A percentile compares a stretch with the other conserved stretches of the same genome.
phyloP scores from a whole-genome alignment of 2,888 invertebrate genomes.

The Bruchidius siliquastri region DNA sequence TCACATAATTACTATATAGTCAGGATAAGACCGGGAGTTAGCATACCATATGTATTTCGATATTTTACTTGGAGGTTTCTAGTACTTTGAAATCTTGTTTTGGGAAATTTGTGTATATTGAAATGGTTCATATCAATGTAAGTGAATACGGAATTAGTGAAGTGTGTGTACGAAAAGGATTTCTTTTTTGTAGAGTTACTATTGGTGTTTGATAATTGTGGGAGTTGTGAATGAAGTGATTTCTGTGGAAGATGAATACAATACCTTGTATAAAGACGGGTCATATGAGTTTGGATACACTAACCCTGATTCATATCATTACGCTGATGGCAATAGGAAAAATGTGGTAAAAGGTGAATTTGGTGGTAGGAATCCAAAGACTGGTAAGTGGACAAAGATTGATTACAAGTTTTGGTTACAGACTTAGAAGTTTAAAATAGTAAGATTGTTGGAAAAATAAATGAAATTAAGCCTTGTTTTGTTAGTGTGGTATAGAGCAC shows the following conservation, averaged over 20 bases:
- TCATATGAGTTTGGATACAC: conserved; percentile 73
- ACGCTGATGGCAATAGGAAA: conserved; percentile 60
- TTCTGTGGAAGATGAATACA: conserved; percentile 53
- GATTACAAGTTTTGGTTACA: too few relatives aligned
- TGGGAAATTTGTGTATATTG: background rate
- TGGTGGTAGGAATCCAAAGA: conserved; percentile 68
- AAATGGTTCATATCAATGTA: background rate
- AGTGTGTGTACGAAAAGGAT: background rate
- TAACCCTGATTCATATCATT: conserved; percentile 67
- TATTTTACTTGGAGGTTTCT: too few relatives aligned
- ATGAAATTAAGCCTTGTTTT: too few relatives aligned
- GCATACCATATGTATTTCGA: too few relatives aligned
- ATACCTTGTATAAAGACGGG: conserved; percentile 65
- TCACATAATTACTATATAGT: background rate
- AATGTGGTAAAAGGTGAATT: conserved; percentile 67
- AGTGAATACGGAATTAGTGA: background rate
- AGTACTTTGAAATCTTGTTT: background rate
- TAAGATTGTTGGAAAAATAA: too few relatives aligned
- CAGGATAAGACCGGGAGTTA: too few relatives aligned
- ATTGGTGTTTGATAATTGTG: background rate
- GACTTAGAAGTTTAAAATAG: too few relatives aligned
- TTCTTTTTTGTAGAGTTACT: background rate
- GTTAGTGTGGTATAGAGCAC: too few relatives aligned
- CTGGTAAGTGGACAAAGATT: conserved; percentile 44
- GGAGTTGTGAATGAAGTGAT: conserved; percentile 16